These are phyloP conservation scores for Drosophila buzzatii DNA, from an alignment of 2,888 invertebrate genomes.

Conservation along the genomic window DNA sequence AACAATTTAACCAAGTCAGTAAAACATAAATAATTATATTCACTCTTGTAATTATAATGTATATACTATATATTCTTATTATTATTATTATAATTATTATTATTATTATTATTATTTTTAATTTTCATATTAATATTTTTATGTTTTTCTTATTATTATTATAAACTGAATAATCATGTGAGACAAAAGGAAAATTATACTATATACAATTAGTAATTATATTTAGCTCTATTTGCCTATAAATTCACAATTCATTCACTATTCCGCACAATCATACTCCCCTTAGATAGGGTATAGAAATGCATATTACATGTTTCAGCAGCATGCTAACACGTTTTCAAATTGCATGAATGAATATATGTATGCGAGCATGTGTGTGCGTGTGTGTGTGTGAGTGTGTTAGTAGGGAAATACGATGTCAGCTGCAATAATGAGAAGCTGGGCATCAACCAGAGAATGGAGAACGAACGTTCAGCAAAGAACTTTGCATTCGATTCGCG, in stretches of 20 bases:
- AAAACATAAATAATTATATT: too few relatives aligned
- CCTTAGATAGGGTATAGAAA: conserved; percentile 23
- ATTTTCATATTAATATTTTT: too few relatives aligned
- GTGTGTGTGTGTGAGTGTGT: conserved; percentile 1
- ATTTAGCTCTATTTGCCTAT: background rate
- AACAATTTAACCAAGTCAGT: too few relatives aligned
- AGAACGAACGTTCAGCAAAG: conserved; percentile 24
- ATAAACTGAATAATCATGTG: too few relatives aligned
- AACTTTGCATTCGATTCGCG: conserved; percentile 31
- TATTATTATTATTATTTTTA: too few relatives aligned
- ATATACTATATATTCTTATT: too few relatives aligned
- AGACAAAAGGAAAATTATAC: too few relatives aligned
- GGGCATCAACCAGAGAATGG: conserved; percentile 44
- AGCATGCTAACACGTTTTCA: conserved; percentile 48
- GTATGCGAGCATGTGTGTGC: background rate
- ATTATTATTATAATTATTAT: too few relatives aligned
- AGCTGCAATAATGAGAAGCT: conserved; percentile 60
- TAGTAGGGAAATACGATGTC: conserved; percentile 49
- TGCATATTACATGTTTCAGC: conserved; percentile 52
- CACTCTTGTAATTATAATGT: too few relatives aligned
- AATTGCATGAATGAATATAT: background rate
- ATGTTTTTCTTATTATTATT: too few relatives aligned
- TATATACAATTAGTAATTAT: background rate
- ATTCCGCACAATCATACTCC: background rate
- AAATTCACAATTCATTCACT: too few relatives aligned